A percentile compares a stretch with the other conserved stretches of the same genome.
These are phyloP conservation scores for Ganaspis brasiliensis DNA, from an alignment of 2,888 invertebrate species.

Conservation along the genomic window DNA sequence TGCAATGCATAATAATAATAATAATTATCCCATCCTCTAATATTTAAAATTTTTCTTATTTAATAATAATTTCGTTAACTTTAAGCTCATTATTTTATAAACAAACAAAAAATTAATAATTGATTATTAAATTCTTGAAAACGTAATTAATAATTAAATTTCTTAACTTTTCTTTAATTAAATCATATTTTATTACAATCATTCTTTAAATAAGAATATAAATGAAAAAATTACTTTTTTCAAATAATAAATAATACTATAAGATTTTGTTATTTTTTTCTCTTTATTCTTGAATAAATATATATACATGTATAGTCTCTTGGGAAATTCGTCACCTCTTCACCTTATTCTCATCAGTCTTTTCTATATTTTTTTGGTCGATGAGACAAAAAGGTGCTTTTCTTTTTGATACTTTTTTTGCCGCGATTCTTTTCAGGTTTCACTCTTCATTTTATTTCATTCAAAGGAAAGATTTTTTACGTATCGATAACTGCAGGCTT, in stretches of 20 bases:
- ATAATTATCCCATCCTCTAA: too few species aligned
- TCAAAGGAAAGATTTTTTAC: conserved; percentile 15
- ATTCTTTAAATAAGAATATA: too few species aligned
- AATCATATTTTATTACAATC: too few species aligned
- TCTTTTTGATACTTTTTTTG: conserved; percentile 15
- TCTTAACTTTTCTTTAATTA: too few species aligned
- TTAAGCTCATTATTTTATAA: too few species aligned
- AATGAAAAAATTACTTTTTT: background rate
- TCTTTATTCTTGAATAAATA: too few species aligned
- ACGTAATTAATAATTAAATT: too few species aligned
- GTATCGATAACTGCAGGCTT: background rate
- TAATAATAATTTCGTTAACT: too few species aligned
- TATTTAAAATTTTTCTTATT: too few species aligned
- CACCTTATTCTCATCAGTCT: background rate
- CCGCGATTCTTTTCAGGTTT: background rate
- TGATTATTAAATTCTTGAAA: too few species aligned
- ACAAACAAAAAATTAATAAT: too few species aligned
- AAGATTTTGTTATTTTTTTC: background rate
- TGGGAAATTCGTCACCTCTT: background rate
- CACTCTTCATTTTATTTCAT: background rate
- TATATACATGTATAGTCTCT: background rate
- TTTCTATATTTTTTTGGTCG: background rate
- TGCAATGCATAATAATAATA: too few species aligned
- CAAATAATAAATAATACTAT: background rate
- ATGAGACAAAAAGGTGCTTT: conserved; percentile 19